A percentile compares a stretch with the other conserved stretches of the same genome.
These are phyloP conservation scores for Meghimatium bilineatum DNA, from an alignment of 2,888 invertebrate species.

Conservation along the genomic window DNA sequence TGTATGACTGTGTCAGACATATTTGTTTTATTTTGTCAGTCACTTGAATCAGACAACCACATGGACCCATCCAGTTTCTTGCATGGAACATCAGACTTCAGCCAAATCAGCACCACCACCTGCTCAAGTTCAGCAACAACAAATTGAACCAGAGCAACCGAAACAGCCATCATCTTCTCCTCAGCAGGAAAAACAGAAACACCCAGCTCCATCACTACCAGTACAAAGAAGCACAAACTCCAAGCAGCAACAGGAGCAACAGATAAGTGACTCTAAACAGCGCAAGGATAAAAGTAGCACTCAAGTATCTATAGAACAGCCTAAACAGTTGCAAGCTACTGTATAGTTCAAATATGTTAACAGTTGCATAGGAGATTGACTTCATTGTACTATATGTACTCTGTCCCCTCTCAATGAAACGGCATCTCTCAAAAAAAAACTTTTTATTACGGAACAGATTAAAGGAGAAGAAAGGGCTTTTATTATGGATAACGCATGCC, in stretches of 20 bases:
- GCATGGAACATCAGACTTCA: conserved; percentile 62
- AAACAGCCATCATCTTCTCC: conserved; percentile 3
- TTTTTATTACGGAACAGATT: too few species aligned
- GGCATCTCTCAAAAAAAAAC: too few species aligned
- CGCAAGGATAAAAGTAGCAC: not conserved
- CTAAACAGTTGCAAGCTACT: not conserved
- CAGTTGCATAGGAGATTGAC: too few species aligned
- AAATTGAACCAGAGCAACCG: conserved; percentile 9
- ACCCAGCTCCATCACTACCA: not conserved
- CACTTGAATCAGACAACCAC: conserved; percentile 70
- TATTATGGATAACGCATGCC: too few species aligned
- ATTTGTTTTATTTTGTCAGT: conserved; percentile 57
- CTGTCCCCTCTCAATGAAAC: too few species aligned
- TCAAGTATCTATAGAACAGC: not conserved
- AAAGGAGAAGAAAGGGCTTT: too few species aligned
- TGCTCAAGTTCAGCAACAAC: not conserved
- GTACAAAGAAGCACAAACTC: not conserved
- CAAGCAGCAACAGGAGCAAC: conserved; percentile 14
- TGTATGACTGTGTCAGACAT: not conserved
- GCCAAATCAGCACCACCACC: conserved; percentile 2
- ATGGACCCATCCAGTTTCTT: conserved; percentile 70
- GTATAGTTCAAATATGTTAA: too few species aligned
- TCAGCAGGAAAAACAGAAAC: conserved; percentile 15
- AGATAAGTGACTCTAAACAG: conserved; percentile 6
- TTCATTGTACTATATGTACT: too few species aligned